Evolutionary conservation across 1,140 invertebrate species (phyloP), one percentile per base, ranked within the genome.

Genomic region (Bombus balteatus): DNA sequence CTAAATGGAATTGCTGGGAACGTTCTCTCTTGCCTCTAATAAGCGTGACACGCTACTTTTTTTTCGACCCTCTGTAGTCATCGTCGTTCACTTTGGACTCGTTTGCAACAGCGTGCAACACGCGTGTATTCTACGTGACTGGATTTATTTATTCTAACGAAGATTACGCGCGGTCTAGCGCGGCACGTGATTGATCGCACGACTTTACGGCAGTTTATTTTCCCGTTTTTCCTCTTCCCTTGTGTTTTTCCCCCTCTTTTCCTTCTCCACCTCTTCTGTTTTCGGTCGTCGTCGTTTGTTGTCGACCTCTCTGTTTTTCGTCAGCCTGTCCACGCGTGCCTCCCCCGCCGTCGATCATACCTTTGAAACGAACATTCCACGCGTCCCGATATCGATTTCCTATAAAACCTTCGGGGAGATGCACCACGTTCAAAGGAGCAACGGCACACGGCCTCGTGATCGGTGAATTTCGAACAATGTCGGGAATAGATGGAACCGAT

Each of bases 381-480:
- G 81, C 75, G 43, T 70, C 34, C 74, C 75, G 41, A 85, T 85
- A 85, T 85, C 83, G 83, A 85, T 85, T 85, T 85, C 83, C 83
- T 85, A 85, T 85, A 80, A 85, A 85, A 80, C 83, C 83, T 80
- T 80, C 83, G 32, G 83, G 57, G 77, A 85, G 77, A 80, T 85
- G 57, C 83, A 41, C 68, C 77, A 57, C 83, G 75, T 70, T 85
- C 83, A 85, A 85, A 85, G 83, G 76, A 85, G 76, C 83, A 72
- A 6, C 77, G 57, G 76, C 47, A 59, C 76, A 80, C 53, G 77
- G 77, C 15, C 83, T 79, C 68, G 83, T 79, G 77, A 77, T 85
- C 75, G 76, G 68, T 85, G 83, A 85, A 85, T 85, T 85, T 85
- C 72, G 83, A 85, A 85, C 83, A 85, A 85, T 85, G 83, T 72